These are phyloP conservation scores for Neogobius melanostomus DNA, from an alignment of 2,113 vertebrate species.

Conservation along the genomic window DNA sequence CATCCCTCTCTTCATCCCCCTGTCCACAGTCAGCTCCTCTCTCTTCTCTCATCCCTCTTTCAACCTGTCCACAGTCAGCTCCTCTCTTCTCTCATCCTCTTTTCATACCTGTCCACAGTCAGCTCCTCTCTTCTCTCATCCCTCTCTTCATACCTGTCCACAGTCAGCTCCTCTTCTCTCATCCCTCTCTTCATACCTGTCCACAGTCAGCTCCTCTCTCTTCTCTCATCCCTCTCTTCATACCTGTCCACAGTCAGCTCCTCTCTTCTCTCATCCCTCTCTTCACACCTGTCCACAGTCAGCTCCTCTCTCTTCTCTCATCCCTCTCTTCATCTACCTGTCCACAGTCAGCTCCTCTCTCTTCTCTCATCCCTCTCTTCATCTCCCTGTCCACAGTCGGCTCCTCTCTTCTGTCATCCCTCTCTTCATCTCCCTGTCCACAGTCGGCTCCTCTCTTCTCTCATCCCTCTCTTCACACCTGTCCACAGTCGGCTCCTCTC, in stretches of 20 bases:
- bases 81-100: not conserved
- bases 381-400: not conserved
- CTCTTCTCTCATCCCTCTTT: no score
- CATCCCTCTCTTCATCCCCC: slow-evolving; percentile 62
- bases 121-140: slow-evolving; percentile 23
- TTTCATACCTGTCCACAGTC: slow-evolving; percentile 42
- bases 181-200: no score
- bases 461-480: no score
- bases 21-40: no score
- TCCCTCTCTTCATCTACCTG: not conserved
- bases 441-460: not conserved
- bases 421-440: not conserved
- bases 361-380: slow-evolving; percentile 71
- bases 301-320: slow-evolving; percentile 14
- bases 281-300: slow-evolving; percentile 18
- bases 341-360: slow-evolving; percentile 69
- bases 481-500: no score
- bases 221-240: no score
- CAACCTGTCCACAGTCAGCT: not conserved
- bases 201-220: slow-evolving; percentile 1
- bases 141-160: no score
- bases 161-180: not conserved
- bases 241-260: no score
- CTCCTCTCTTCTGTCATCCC: not conserved
- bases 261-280: slow-evolving; percentile 5